Evolutionary conservation across 1,140 invertebrate species (phyloP), one percentile per base, ranked within the genome.

Genomic region (Battus philenor): DNA sequence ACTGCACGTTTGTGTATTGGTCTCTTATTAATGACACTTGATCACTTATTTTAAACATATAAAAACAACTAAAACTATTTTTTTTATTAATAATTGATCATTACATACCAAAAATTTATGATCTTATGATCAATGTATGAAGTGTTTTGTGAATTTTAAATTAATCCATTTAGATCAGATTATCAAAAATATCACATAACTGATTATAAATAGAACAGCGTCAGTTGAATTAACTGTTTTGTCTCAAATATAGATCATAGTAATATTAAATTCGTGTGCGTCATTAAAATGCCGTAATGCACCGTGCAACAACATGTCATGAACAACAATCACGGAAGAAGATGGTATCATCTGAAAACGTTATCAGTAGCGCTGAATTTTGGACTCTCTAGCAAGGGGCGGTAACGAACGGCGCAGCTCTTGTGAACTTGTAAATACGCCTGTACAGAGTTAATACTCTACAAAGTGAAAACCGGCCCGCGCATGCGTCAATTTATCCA

Each of bases 401-500:
- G 44, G 47, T 47, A 34, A 54, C 39, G 45, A 31, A 11, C 20
- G 10, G n/a, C 29, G 38, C 44, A 27, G 18, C 20, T 29, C 11
- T 39, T 12, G 26, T 17, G 16, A 26, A 51, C 32, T 30, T 61
- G 50, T 44, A 57, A 47, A 44, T 55, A 56, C 60, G 38, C 54
- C 47, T 29, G 24, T 41, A 27, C 13, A 41, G 17, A 38, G 26
- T 27, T 54, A n/a, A n/a, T n/a, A n/a, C n/a, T n/a, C n/a, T n/a
- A 50, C 48, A 69, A 45, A 50, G 9, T 50, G 17, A 33, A 43
- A 7, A 12, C 10, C 24, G 5, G 11, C 43, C 33, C 38, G 54
- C 77, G 68, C 77, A 78, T 78, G 77, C 70, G 59, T 60, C 10
- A 53, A 54, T 59, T 53, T 53, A 4, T 41, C 62, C 30, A 54